Percentiles rank a stretch among this genome's conserved stretches.
phyloP scores from a whole-genome alignment of 2,797 vertebrate genomes.

The Sebastes alutus region DNA sequence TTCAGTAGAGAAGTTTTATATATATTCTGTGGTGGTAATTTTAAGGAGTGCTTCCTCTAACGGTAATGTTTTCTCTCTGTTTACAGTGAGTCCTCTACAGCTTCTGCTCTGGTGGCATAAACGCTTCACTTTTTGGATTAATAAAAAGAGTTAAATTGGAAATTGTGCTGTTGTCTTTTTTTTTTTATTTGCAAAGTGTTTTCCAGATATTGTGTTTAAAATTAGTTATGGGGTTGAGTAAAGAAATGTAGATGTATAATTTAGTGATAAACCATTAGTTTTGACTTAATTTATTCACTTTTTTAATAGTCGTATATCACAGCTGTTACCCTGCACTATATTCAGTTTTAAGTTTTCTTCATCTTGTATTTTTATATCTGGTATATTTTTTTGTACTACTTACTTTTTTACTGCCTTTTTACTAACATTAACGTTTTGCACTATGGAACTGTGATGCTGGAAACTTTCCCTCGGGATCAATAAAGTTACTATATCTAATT shows the following conservation, averaged over 20 bases:
- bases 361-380: no score
- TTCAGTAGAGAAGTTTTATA: no score
- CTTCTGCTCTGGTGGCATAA: slow-evolving; percentile 99
- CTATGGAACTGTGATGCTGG: no score
- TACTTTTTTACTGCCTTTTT: no score
- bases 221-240: not conserved
- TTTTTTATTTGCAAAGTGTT: slow-evolving; percentile 1
- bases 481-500: not conserved
- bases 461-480: no score
- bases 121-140: slow-evolving; percentile 79
- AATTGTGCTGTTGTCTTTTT: slow-evolving; percentile 33
- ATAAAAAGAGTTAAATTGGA: slow-evolving; percentile 85
- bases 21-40: not conserved
- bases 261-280: not conserved
- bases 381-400: no score
- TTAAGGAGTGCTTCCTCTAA: not conserved
- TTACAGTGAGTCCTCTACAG: slow-evolving; percentile 97
- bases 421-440: no score
- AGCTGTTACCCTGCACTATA: no score
- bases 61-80: slow-evolving; percentile 19
- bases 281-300: no score
- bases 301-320: no score
- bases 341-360: no score
- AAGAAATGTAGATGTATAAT: no score
- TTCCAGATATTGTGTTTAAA: not conserved